Conservation (phyloP, 37 sponge, comb jelly and placozoan species). For the Bolinopsis microptera region DNA sequence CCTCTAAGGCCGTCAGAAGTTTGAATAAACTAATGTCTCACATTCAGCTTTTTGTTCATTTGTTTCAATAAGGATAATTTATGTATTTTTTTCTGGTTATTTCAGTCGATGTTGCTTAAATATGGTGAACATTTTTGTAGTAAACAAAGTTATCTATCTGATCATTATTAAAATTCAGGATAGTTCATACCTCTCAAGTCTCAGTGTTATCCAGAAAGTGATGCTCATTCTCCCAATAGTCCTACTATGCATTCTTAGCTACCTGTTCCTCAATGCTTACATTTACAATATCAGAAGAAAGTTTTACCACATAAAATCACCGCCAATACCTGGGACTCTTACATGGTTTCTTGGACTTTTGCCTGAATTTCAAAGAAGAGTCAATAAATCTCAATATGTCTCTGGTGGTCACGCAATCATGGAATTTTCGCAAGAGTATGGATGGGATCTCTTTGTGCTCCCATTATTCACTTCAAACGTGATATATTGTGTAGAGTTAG, state of each 20-base stretch:
- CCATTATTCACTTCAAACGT: not conserved
- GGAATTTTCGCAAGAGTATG: not conserved
- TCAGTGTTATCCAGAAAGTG: no score
- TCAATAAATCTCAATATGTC: not conserved
- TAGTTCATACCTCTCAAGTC: no score
- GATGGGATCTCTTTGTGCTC: not conserved
- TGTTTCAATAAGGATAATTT: no score
- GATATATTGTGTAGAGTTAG: not conserved
- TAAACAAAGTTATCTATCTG: no score
- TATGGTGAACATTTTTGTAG: no score
- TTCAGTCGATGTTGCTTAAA: no score
- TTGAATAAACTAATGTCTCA: no score
- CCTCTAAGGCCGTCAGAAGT: no score
- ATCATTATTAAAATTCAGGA: no score
- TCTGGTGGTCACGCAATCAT: not conserved
- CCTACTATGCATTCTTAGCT: not conserved
- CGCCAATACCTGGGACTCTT: not conserved
- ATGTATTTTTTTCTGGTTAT: no score
- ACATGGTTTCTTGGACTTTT: not conserved
- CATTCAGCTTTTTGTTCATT: no score
- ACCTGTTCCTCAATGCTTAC: not conserved
- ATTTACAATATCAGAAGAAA: not conserved
- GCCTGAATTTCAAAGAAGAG: not conserved
- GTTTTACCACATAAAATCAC: not conserved
- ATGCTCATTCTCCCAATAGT: no score